Base-by-base conservation (phyloP, 53 echinoderm and acorn worm species). In the Zoroaster sp. region DNA sequence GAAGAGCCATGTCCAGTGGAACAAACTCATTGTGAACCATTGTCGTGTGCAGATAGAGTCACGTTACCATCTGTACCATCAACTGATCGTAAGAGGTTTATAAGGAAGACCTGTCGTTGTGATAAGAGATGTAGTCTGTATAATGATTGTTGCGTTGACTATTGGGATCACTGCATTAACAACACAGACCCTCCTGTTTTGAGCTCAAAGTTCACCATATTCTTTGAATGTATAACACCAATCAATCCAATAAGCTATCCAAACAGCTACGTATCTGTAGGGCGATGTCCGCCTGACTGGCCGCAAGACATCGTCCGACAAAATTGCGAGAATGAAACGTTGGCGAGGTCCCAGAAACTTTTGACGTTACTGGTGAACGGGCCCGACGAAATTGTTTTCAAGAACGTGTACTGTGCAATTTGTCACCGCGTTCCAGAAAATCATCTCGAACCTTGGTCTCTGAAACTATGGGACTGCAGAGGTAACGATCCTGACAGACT, bases 401-500 rank as follows among this genome's bases (percentile, higher is more conserved):
- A 76, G 77, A 90, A 90, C 76, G 68, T 85, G 25, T 85, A 68
- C 69, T 90, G 90, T 35, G 82, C 90, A 21, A 1, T 90, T 0
- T 90, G 90, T 40, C 83, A 90, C 10, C 55, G 75, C 39, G 30
- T 90, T 13, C 45, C 45, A 5, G 35, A 59, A 4, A 25, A 5
- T n/a, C 47, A 75, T 8, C 38, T 90, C 6, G 23, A 67, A 14
- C 39, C 69, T 0, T 90, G 90, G 90, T 12, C 12, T 7, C 12
- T 77, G 1, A 49, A 4, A 40, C 36, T 54, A 14, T 82, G 74
- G 66, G 0, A 20, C 12, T 89, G 80, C 46, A 15, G 14, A 2
- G 21, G 34, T 14, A 47, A 46, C 28, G 34, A 35, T 31, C 9
- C 11, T 18, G 8, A 8, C 13, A 53, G 5, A 4, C 72, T 6